Base-by-base conservation (phyloP, 2,888 invertebrate species). In the Tenodera sinensis region DNA sequence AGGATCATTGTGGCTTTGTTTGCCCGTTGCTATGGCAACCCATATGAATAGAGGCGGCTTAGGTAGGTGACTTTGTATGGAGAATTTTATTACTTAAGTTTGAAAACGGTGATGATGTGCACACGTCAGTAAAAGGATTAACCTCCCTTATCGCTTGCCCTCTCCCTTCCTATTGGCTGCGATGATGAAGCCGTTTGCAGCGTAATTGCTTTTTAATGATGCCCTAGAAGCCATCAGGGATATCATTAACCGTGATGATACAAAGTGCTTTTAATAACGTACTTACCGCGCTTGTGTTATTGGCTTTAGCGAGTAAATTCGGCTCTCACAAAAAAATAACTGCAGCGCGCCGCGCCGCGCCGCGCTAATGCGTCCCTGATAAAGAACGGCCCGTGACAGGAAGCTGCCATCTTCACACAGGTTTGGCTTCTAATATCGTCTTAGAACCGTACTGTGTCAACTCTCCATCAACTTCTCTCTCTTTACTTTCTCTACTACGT, bases 171-270 rank as follows among this genome's bases (percentile, higher is more conserved):
- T 25, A 28, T 54, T 30, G 28, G 86, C 28, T 25, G 71, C 81
- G 71, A 82, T 85, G 85, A 89, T 89, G 89, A 88, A 87, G 85
- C 85, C 89, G 87, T 85, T 90, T 90, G 85, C 90, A 87, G 88
- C 88, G 87, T 90, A 90, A 90, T 90, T 90, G 89, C 88, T 87
- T 90, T 90, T 90, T 90, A 90, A 90, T 90, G 89, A 89, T 89
- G 88, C 85, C 27, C 82, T 30, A 27, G 47, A 28, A 34, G 81
- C 20, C 20, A 82, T 81, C 30, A 42, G 47, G 85, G 83, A 83
- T 82, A 85, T 85, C 89, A 89, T 85, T 89, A 85, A 88, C 28
- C 30, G 83, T 28, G 47, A n/a, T 83, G 84, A 54, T 88, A 84
- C 83, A 88, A 34, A 84, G 88, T 88, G 88, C 83, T 82, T n/a